Base-by-base conservation (phyloP, 2,797 vertebrate genomes). In the Meriones psammophilus region DNA sequence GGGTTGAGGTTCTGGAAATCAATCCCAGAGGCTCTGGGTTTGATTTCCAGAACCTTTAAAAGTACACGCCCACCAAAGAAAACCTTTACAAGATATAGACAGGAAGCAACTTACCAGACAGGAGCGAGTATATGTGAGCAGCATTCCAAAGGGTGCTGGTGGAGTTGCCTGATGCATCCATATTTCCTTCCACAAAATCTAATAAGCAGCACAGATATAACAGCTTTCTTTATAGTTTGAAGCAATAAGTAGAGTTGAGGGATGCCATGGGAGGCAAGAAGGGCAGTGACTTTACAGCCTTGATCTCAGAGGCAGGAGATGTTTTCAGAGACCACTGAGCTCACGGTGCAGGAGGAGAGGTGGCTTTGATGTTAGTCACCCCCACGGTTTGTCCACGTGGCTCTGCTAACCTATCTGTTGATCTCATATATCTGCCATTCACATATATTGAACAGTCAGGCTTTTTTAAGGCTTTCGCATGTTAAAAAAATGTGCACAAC, bases 111-210 rank as follows among this genome's bases (percentile, higher is more conserved):
- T 4, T 68, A 68, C 12, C 30, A 15, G 30, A 68, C 14, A 14
- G 36, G 36, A 74, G 13, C 13, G 22, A 33, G n/a, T 30, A 42
- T 30, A 1, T 80, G 20, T 7, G 36, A 83, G 22, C 60, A 28
- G 26, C 66, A 90, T 95, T 88, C 79, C 92, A 56, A 73, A 92
- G 28, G n/a, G 10, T 1, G 50, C 50, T 50, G 50, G 50, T 50
- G 50, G 50, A 50, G 50, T 10, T 88, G 9, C 46, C 46, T 42
- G 39, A 86, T 64, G 91, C n/a, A 81, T 46, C 62, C 78, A 5
- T 78, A 80, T 94, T 92, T 91, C 92, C 36, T 80, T 56, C 28
- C 26, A 64, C 39, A 73, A 97, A 85, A 28, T 85, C 36, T 83
- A 50, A 36, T 66, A 86, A 92, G 84, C 50, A 58, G 78, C 50